A percentile compares a stretch with the other conserved stretches of the same genome.
These are phyloP conservation scores for Dasyornis broadbenti DNA, from an alignment of 2,113 vertebrate genomes.

Conservation along the genomic window DNA sequence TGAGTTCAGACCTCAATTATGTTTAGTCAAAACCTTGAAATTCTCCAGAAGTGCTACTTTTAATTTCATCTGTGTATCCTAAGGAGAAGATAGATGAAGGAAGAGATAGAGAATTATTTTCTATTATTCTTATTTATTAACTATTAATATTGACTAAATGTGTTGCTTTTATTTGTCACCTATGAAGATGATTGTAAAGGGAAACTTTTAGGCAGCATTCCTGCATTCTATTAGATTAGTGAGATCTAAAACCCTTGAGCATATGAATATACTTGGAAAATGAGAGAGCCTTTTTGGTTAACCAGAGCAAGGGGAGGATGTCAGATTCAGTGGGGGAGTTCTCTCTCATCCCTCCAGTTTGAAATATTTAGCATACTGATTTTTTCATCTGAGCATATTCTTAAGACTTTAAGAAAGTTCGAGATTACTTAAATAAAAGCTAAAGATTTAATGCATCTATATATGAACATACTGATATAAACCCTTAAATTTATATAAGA, in stretches of 20 bases:
- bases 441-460: not conserved
- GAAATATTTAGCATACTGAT: not conserved
- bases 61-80: not conserved
- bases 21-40: not conserved
- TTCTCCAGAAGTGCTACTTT: not conserved
- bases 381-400: not conserved
- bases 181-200: not conserved
- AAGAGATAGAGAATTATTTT: not conserved
- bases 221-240: not conserved
- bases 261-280: not conserved
- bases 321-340: not conserved
- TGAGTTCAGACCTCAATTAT: not conserved
- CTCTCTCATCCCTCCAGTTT: not conserved
- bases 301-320: not conserved
- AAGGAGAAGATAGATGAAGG: not conserved
- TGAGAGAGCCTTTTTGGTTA: accelerated
- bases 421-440: not conserved
- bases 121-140: not conserved
- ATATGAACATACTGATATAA: not conserved
- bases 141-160: not conserved
- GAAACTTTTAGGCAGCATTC: not conserved
- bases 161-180: not conserved
- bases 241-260: not conserved
- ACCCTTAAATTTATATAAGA: not conserved
- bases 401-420: not conserved